Base-by-base conservation (phyloP, 2,797 vertebrate genomes). In the Pangasius sanitwongsei region DNA sequence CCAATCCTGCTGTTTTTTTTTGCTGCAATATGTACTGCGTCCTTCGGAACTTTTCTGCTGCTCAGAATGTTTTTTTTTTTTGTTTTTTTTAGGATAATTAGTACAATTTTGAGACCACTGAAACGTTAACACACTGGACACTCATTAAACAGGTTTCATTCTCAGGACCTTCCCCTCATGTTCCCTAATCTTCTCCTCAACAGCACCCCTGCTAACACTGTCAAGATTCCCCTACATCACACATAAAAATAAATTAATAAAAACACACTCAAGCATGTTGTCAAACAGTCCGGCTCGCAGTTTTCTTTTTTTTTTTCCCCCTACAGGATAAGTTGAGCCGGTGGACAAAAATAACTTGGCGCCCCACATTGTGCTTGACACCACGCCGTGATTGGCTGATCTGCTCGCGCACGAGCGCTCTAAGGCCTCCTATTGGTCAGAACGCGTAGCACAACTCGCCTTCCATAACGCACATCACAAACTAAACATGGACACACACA, bases 401-500 rank as follows among this genome's bases (percentile, higher is more conserved):
- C 44, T 4, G 59, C 6, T 13, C 23, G 86, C 59, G 77, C 44
- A 13, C 44, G 44, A 25, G 48, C 86, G 61, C 48, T 57, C 31
- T 1, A 4, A 8, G 11, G 50, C 77, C 50, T 57, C 61, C 44
- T 80, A 87, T 87, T 87, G 86, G 86, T 69, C 86, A 81, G 59
- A 65, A 65, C 28, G 44, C 25, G 59, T 3, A 67, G 67, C 50
- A 70, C 83, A 85, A 31, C 44, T 86, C 23, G 31, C 69, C 18
- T 69, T 53, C 59, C 59, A 9, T 31, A 85, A 82, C 82, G 37
- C 63, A 77, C 86, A 31, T 78, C 28, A 77, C 28, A 78, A 89
- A 86, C 86, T 87, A 87, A 87, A 87, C 86, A 87, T 87, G 86
- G 86, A 57, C 86, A 81, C 86, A 82, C 9, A 25, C 44, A 48